Base-by-base conservation (phyloP, 2,113 vertebrate species). In the Prietella phreatophila region DNA sequence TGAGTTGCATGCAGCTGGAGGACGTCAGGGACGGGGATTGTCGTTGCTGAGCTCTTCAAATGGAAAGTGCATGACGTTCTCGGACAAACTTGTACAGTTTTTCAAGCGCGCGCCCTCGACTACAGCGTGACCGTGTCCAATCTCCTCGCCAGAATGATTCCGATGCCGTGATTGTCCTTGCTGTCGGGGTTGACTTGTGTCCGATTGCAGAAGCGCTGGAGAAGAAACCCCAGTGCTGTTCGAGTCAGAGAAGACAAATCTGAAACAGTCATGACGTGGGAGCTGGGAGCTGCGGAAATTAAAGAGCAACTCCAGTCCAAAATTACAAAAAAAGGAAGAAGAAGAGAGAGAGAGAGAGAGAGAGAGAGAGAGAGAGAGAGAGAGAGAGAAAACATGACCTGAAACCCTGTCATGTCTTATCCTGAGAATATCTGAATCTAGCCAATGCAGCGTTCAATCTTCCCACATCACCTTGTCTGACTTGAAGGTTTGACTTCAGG, bases 231-330 rank as follows among this genome's bases (percentile, higher is more conserved):
- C 79, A 33, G 78, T 81, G 50, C n/a, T 33, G 0, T 55, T 20
- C n/a, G 78, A 81, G 53, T 56, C 50, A 17, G 76, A 55, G 4
- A 39, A 60, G 80, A 60, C 55, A 82, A 60, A 82, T 60, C 55
- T 14, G 80, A 60, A 82, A 13, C 80, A 39, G 55, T 60, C 33
- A 82, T 82, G 80, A 82, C 56, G 80, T 60, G 55, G 53, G 80
- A 82, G 53, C 55, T 13, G 79, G 1, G 33, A 82, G 55, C 53
- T 60, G 55, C 55, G 19, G 80, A 82, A 60, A 60, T 60, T 25
- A 82, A 82, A 82, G 80, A 82, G 80, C 80, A 82, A 82, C 80
- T 60, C 55, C 80, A 60, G 42, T 30, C 27, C 27, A 30, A 30
- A 30, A 8, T 30, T 1, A 81, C 17, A 58, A 14, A 55, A 25